Base-by-base conservation (phyloP, 2,797 vertebrate genomes). In the Triplophysa bombifrons region DNA sequence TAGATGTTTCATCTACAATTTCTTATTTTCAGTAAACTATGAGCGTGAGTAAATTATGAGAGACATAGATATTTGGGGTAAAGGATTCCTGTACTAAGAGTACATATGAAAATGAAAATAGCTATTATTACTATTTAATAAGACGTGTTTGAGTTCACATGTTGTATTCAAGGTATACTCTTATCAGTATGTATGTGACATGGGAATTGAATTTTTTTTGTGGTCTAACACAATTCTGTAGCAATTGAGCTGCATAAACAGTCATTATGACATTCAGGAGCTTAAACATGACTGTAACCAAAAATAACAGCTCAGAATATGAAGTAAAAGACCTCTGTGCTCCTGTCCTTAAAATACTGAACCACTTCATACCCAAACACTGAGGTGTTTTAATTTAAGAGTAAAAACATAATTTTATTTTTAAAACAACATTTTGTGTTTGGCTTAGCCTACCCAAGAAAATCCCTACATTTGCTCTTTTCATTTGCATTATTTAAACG, bases 321-420 rank as follows among this genome's bases (percentile, higher is more conserved):
- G 17, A 53, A 56, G 10, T 51, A 67, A 56, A 67, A 58, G 22
- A 48, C 51, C 6, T 30, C 51, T 76, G 64, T 58, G 4, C 51
- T 56, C 16, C 19, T 27, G 63, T n/a, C 34, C 63, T 55, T 56
- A 11, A 67, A 66, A 66, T 66, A 41, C 61, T 44, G 9, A 55
- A 55, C 53, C 19, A 55, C 50, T 17, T 25, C n/a, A 4, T 19
- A 30, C 30, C 13, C 50, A 41, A 19, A 55, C 50, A 67, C 51
- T n/a, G 17, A 27, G 22, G 13, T 38, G 25, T 66, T 56, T 25
- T 27, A 27, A 76, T 76, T 67, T 76, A 41, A 67, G 20, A 56
- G 63, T n/a, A 76, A 41, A 46, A 67, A 13, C 44, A 76, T 46
- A 22, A 10, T 25, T 75, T 67, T 58, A 67, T 46, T 67, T 74